A percentile compares a stretch with the other conserved stretches of the same genome.
Evolutionary conservation across 2,888 invertebrate genomes (phyloP).

Genomic region (Orgyia antiqua): DNA sequence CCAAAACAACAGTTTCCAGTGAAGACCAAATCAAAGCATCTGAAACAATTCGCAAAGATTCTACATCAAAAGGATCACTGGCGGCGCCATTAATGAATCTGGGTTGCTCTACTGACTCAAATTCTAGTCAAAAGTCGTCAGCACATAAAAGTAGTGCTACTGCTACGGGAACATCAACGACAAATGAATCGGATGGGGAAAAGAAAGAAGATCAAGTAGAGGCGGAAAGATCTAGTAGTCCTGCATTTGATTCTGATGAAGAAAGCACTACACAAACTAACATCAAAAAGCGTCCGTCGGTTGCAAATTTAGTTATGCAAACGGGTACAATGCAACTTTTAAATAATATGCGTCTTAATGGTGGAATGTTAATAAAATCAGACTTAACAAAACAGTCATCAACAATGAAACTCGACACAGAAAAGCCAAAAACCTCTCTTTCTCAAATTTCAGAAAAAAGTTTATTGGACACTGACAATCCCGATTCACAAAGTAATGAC

Average conservation of each 20-base stretch:
- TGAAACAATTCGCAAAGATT: slow-evolving; percentile 57
- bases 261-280: slow-evolving; percentile 84
- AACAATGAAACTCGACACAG: slow-evolving; percentile 51
- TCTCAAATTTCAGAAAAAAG: slow-evolving; percentile 82
- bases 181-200: slow-evolving; percentile 66
- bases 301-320: slow-evolving; percentile 84
- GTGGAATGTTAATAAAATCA: slow-evolving; percentile 69
- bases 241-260: slow-evolving; percentile 96
- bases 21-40: slow-evolving; percentile 83
- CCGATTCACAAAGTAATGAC: slow-evolving; percentile 50
- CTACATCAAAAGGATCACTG: slow-evolving; percentile 56
- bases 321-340: slow-evolving; percentile 76
- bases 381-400: slow-evolving; percentile 52
- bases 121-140: slow-evolving; percentile 79
- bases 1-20: slow-evolving; percentile 84
- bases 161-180: slow-evolving; percentile 78
- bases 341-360: slow-evolving; percentile 75
- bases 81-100: slow-evolving; percentile 59
- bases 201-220: slow-evolving; percentile 75
- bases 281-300: slow-evolving; percentile 80
- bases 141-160: slow-evolving; percentile 78
- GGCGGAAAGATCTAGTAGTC: slow-evolving; percentile 91
- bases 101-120: slow-evolving; percentile 76
- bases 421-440: slow-evolving; percentile 65
- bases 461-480: slow-evolving; percentile 80